Evolutionary conservation across 2,888 invertebrate species (phyloP).

Genomic region (Caenorhabditis angaria): DNA sequence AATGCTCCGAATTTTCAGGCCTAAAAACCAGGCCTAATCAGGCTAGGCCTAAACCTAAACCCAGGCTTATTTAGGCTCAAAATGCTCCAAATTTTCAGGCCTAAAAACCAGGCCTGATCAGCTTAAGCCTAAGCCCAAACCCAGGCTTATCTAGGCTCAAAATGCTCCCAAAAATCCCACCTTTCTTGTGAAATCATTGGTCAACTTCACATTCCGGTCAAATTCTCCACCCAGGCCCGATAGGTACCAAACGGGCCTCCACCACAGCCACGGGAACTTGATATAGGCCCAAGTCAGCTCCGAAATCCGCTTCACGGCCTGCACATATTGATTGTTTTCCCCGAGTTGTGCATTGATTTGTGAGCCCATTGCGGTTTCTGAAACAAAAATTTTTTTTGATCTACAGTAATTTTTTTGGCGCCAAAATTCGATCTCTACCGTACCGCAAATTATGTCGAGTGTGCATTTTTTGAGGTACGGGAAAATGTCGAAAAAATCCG

Average conservation of each 20-base stretch:
- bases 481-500: slow-evolving; percentile 73
- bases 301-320: slow-evolving; percentile 55
- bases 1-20: too few relatives aligned
- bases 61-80: too few relatives aligned
- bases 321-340: slow-evolving; percentile 58
- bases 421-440: slow-evolving; percentile 4
- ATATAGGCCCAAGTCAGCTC: slow-evolving; percentile 56
- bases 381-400: slow-evolving; percentile 11
- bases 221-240: slow-evolving; percentile 73
- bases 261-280: slow-evolving; percentile 72
- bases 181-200: slow-evolving; percentile 54
- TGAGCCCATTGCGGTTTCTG: slow-evolving; percentile 68
- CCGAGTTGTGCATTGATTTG: slow-evolving; percentile 60
- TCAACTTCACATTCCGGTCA: slow-evolving; percentile 40
- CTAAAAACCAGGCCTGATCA: too few relatives aligned
- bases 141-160: too few relatives aligned
- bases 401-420: too few relatives aligned
- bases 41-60: too few relatives aligned
- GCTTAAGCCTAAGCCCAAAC: background rate
- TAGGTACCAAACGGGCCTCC: slow-evolving; percentile 76
- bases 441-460: slow-evolving; percentile 74
- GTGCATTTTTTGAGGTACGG: slow-evolving; percentile 75
- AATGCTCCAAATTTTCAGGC: too few relatives aligned
- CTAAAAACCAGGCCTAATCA: too few relatives aligned
- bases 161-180: slow-evolving; percentile 16